Evolutionary conservation across 2,113 vertebrate genomes (phyloP), one percentile per base, ranked within the genome.

Genomic region (Pardalotus punctatus): DNA sequence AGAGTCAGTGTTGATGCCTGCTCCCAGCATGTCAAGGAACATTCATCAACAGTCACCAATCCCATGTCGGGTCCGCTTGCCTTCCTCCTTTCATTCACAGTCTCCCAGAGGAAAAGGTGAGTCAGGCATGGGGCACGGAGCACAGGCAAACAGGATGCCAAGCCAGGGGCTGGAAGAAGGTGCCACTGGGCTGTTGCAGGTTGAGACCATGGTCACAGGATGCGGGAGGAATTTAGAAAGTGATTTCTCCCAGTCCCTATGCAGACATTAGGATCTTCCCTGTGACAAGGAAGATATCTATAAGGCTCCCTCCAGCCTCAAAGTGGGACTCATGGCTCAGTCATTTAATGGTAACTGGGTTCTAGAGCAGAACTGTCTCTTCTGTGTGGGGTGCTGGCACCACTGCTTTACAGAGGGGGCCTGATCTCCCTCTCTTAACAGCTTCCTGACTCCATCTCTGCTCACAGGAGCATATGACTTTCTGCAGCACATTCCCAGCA

Each of bases 31-130:
- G 0, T 7, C 28, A 48, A 77, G 43, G 9, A 87, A 31, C 6
- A 42, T 51, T 42, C 65, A 60, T 16, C 58, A n/a, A 10, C 2
- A n/a, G 54, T 6, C 48, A 48, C 28, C 14, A 13, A 9, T 12
- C n/a, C 27, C 10, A 38, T 1, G 3, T 7, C 0, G 0, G 8
- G 11, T 36, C 17, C 15, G 31, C 14, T 6, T 0, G 0, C 23
- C 71, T 50, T 43, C 4, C 23, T n/a, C 6, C 13, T 16, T 24
- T 22, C 35, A 16, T 19, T 15, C 12, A 45, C 0, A 7, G 6
- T 56, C 20, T 81, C 42, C 76, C 2, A 6, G 24, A 38, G 21
- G 18, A 47, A 25, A 14, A 57, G 6, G 6, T 5, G 2, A 54
- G 24, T 31, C 1, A 5, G 21, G 15, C 25, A 14, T 5, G 2